These are phyloP conservation scores for Tetranychus piercei DNA, from an alignment of 2,888 invertebrate genomes.

Conservation along the genomic window DNA sequence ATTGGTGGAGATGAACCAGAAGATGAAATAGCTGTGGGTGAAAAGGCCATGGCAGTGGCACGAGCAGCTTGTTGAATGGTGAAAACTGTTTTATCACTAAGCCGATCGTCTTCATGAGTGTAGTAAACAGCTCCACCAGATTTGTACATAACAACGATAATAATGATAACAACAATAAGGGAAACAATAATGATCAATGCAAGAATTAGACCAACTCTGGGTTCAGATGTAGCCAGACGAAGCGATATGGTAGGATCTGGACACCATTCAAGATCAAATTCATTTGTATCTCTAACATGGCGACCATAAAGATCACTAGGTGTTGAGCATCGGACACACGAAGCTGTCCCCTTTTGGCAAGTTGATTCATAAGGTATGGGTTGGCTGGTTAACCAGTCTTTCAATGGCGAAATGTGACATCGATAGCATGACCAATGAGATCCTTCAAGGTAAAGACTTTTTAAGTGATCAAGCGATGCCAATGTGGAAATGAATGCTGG, in stretches of 20 bases:
- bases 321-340: slow-evolving; percentile 14
- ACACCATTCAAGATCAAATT: slow-evolving; percentile 24
- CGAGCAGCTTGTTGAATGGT: slow-evolving; percentile 19
- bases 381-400: slow-evolving; percentile 18
- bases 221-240: slow-evolving; percentile 23
- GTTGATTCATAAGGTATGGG: slow-evolving; percentile 16
- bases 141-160: slow-evolving; percentile 46
- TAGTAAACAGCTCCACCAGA: slow-evolving; percentile 51
- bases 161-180: slow-evolving; percentile 36
- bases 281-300: slow-evolving; percentile 9
- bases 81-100: slow-evolving; percentile 16
- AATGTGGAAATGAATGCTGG: slow-evolving; percentile 42
- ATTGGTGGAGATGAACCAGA: slow-evolving; percentile 26
- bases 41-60: slow-evolving; percentile 13
- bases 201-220: slow-evolving; percentile 37
- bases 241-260: slow-evolving; percentile 24
- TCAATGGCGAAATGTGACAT: slow-evolving; percentile 34
- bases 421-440: slow-evolving; percentile 52
- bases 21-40: slow-evolving; percentile 19
- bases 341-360: slow-evolving; percentile 29
- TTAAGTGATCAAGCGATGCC: slow-evolving; percentile 22
- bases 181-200: slow-evolving; percentile 39
- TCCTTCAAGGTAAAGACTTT: slow-evolving; percentile 34
- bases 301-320: slow-evolving; percentile 15
- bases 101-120: slow-evolving; percentile 47